Base-by-base conservation (phyloP, 2,113 vertebrate species). In the Beaufortia kweichowensis region DNA sequence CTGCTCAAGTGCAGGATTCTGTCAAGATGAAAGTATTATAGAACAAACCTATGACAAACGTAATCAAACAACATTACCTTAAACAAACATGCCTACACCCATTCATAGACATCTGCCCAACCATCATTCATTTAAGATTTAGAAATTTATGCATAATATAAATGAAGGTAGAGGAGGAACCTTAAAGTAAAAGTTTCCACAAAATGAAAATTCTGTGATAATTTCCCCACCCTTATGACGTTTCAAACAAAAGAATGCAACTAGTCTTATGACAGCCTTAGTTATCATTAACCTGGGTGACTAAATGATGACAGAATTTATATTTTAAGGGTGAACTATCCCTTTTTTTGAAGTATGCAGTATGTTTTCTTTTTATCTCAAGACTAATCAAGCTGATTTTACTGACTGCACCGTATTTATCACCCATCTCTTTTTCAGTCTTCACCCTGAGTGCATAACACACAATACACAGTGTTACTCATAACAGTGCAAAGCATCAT, bases 1-100 rank as follows among this genome's bases (percentile, higher is more conserved):
- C 48, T 53, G 48, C 6, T 53, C 48, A 21, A 21, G 48, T 53
- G 48, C 48, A 53, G 48, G 48, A n/a, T 53, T 53, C 19, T 53
- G 48, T 12, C 43, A 48, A 14, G 14, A 48, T 48, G 14, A 12
- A 48, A 17, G 43, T 41, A 41, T 43, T 24, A 7, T 14, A 7
- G 62, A 21, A 64, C 62, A 41, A 64, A 41, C 62, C 21, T 1
- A 64, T 64, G 33, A 41, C 2, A 53, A 53, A 53, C 19, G 3
- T 21, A 53, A 53, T n/a, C 48, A 53, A 48, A 48, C 35, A 61
- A 57, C 3, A 55, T 35, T 55, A 35, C 26, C 39, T 1, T 28
- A 53, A 59, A 6, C 59, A 75, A 41, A 75, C 41, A 75, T n/a
- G 33, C 46, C 46, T 15, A 65, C 4, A 46, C 26, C 26, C 35